Percentiles rank a stretch among this genome's conserved stretches.
phyloP scores from a whole-genome alignment of 2,888 invertebrate genomes.

The Apamea epomidion region DNA sequence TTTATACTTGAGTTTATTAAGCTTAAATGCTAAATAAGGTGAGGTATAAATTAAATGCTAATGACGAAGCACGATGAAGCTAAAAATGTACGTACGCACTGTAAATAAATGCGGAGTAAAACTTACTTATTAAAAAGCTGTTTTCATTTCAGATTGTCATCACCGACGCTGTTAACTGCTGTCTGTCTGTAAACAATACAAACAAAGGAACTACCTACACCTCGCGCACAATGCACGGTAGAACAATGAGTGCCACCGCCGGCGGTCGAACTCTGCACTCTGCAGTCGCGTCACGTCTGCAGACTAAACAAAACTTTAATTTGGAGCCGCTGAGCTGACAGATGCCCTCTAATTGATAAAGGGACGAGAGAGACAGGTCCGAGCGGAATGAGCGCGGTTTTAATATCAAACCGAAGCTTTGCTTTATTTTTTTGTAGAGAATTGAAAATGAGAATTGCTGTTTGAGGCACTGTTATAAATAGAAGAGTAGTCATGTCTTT shows the following conservation, averaged over 20 bases:
- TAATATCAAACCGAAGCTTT: constrained; percentile 26
- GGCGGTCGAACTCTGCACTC: constrained; percentile 10
- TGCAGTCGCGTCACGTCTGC: constrained; percentile 30
- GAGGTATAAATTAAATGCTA: not conserved
- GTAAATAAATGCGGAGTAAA: not conserved
- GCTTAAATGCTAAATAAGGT: constrained; percentile 1
- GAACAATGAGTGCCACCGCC: not conserved
- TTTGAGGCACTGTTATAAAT: not conserved
- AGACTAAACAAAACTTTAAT: constrained; percentile 37
- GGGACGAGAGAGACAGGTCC: constrained; percentile 2
- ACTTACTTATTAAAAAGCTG: not conserved
- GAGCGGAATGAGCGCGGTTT: constrained; percentile 15
- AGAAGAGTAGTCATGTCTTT: not conserved
- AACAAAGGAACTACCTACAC: not conserved
- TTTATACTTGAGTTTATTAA: not conserved
- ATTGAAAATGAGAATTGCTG: constrained; percentile 19
- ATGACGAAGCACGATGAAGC: constrained; percentile 6
- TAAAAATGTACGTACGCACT: not conserved
- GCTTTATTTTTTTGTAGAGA: constrained; percentile 15
- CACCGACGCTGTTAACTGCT: not conserved
- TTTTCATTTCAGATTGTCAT: not conserved
- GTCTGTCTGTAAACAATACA: not conserved
- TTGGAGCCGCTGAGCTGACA: constrained; percentile 9
- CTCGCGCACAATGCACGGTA: too few relatives aligned
- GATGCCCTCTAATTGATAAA: constrained; percentile 33